Evolutionary conservation across 1,140 invertebrate genomes (phyloP), one percentile per base, ranked within the genome.

Genomic region (Pseudomyrmex sp.): DNA sequence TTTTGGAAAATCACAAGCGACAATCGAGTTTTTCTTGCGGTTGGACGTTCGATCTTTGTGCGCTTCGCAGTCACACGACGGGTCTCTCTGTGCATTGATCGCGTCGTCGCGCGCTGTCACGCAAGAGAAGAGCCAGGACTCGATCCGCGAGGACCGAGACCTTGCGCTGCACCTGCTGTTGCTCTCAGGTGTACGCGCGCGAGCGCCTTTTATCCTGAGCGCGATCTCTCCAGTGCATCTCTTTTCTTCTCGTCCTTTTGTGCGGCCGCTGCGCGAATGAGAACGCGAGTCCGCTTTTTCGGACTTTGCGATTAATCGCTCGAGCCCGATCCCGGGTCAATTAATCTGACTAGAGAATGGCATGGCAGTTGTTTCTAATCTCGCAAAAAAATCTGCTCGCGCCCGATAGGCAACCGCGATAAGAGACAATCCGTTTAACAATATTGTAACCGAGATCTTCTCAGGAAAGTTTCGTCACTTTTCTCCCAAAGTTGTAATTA

Each of bases 151-250:
- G 80, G 86, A 88, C 66, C 86, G 66, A 88, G 86, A 88, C 86
- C 86, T 90, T 88, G 84, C 85, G 79, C 82, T 73, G 87, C 89
- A 90, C 89, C 89, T 90, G 89, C 89, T 35, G 35, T 35, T 90
- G 80, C 89, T 90, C 89, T 90, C 89, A 88, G 83, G 88, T 89
- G 85, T 86, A 89, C 73, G 80, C 74, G 74, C 65, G 69, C 82
- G 35, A 35, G 82, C 83, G 85, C 75, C 86, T 89, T 89, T 85
- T 85, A 90, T 89, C 75, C 88, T 35, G 69, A 46, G 58, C 80
- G 85, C 84, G 88, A 85, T 84, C 74, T 54, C 84, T 35, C 5
- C 5, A 82, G 63, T 87, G 82, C 86, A 82, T 88, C 77, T 90
- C 72, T 70, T 75, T 68, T 68, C 50, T 20, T 66, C 54, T 66